These are phyloP conservation scores for Lasius fuliginosus DNA, from an alignment of 2,888 invertebrate genomes.

Conservation along the genomic window DNA sequence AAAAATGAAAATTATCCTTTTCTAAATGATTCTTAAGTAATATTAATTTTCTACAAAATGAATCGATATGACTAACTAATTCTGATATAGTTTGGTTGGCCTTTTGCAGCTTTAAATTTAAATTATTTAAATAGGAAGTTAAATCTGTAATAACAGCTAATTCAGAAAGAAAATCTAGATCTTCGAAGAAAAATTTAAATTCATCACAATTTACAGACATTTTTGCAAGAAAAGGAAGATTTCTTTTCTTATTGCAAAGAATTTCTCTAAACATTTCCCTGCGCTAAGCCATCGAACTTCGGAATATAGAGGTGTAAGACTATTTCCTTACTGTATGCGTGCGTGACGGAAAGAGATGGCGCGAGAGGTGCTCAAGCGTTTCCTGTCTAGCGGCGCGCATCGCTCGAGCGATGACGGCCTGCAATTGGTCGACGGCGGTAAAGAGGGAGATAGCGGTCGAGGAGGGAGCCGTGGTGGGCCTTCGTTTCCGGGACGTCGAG, in stretches of 20 bases:
- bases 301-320: neutral
- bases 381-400: too few species aligned
- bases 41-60: too few species aligned
- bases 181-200: neutral
- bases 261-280: conserved; percentile 1
- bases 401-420: too few species aligned
- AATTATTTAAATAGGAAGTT: conserved; percentile 3
- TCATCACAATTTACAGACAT: neutral
- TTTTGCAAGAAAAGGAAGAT: conserved; percentile 22
- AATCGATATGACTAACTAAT: too few species aligned
- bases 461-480: too few species aligned
- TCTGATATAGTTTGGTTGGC: too few species aligned
- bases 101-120: neutral
- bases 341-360: too few species aligned
- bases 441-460: too few species aligned
- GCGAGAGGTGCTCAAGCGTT: too few species aligned
- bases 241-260: conserved; percentile 23
- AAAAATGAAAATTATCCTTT: neutral
- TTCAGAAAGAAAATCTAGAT: neutral
- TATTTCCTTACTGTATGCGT: too few species aligned
- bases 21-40: neutral
- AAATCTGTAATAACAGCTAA: neutral
- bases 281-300: conserved; percentile 8
- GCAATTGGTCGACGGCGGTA: too few species aligned
- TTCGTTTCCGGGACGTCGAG: too few species aligned